Evolutionary conservation across 2,113 vertebrate species (phyloP).

Genomic region (Thamnaconus septentrionalis): DNA sequence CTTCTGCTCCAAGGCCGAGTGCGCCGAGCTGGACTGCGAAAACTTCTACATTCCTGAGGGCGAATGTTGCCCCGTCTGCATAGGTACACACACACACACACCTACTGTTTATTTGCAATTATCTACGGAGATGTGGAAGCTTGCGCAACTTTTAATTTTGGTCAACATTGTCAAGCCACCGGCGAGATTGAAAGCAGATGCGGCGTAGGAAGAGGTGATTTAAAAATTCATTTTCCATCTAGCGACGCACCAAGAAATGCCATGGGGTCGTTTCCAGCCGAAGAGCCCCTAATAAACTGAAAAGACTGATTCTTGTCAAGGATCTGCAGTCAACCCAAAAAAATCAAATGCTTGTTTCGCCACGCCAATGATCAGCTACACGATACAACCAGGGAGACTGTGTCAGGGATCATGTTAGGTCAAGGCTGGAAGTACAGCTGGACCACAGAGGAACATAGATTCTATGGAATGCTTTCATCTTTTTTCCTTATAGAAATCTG

Average conservation of each 20-base stretch:
- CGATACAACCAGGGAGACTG: conserved; percentile 19
- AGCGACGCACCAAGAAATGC: no score
- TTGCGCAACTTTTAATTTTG: no score
- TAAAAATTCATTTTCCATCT: no score
- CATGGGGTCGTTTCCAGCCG: no score
- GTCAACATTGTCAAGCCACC: no score
- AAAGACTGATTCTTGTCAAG: no score
- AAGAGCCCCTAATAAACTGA: no score
- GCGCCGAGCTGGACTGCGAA: conserved; percentile 77
- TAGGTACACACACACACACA: conserved; percentile 60
- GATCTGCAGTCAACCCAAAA: no score
- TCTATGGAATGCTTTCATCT: conserved; percentile 66
- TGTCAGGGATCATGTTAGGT: conserved; percentile 43
- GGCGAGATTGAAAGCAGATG: no score
- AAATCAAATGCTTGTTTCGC: no score
- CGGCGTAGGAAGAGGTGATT: no score
- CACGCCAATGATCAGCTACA: background rate
- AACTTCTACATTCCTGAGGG: conserved; percentile 82
- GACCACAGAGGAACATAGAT: conserved; percentile 48
- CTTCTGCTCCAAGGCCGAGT: conserved; percentile 82
- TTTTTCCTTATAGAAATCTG: conserved; percentile 33
- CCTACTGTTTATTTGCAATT: background rate
- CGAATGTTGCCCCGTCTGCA: conserved; percentile 82
- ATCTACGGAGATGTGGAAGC: background rate
- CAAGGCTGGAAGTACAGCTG: conserved; percentile 57